Conservation (phyloP, 2,113 vertebrate species). For the Rattus rattus region DNA sequence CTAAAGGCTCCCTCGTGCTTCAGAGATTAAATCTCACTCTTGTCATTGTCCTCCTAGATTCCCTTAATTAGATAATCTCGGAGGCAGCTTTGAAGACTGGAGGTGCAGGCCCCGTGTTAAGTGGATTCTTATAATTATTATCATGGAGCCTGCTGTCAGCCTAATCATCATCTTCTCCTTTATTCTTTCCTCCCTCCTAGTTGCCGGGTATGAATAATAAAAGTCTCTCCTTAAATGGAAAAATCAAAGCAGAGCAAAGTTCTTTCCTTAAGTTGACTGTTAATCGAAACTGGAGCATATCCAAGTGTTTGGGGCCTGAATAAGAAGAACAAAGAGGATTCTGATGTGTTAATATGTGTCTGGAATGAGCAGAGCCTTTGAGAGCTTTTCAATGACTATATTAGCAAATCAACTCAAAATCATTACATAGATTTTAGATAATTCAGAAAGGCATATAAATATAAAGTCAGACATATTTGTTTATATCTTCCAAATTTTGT, state of each 20-base stretch:
- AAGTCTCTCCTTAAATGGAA: constrained; percentile 48
- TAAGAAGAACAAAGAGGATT: background rate
- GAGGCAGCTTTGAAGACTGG: constrained; percentile 37
- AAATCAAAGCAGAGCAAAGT: constrained; percentile 19
- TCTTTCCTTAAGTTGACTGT: background rate
- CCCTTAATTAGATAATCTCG: constrained; percentile 62
- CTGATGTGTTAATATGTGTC: background rate
- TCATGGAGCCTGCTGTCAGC: background rate
- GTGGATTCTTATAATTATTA: constrained; percentile 19
- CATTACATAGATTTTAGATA: background rate
- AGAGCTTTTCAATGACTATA: background rate
- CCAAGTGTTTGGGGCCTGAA: background rate
- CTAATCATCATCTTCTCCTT: constrained; percentile 29
- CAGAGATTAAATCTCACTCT: constrained; percentile 56
- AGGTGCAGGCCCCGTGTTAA: background rate
- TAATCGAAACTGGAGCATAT: background rate
- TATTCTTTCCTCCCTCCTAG: constrained; percentile 3
- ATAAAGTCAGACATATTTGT: background rate
- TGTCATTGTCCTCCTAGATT: constrained; percentile 28
- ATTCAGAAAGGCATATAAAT: constrained; percentile 10
- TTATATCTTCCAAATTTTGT: constrained; percentile 5
- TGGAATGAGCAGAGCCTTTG: background rate
- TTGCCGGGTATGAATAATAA: constrained; percentile 37
- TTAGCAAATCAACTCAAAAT: constrained; percentile 7
- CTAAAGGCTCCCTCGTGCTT: constrained; percentile 25